Conservation (phyloP, 2,797 vertebrate species). For the Hydrocynus forskahlii region DNA sequence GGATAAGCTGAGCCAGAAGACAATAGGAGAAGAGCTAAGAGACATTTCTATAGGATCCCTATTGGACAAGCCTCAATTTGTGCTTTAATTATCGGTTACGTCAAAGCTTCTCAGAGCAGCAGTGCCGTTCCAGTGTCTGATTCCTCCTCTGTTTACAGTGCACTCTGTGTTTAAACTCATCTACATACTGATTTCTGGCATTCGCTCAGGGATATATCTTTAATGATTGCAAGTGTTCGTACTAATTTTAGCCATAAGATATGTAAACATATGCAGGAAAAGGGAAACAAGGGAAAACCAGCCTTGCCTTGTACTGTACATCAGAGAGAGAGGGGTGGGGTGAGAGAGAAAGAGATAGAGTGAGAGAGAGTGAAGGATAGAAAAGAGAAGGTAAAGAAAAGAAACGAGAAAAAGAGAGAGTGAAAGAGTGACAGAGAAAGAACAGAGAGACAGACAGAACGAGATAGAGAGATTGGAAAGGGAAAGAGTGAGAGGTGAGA, state of each 20-base stretch:
- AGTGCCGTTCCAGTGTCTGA: neutral
- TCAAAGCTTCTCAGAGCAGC: neutral
- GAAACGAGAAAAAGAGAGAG: neutral
- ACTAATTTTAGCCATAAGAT: constrained; percentile 37
- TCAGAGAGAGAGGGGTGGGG: neutral
- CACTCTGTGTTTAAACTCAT: neutral
- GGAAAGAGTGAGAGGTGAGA: neutral
- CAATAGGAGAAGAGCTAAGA: neutral
- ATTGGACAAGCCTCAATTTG: neutral
- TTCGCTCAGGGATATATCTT: constrained; percentile 11
- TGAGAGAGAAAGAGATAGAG: neutral
- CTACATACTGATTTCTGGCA: constrained; percentile 17
- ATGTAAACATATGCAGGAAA: constrained; percentile 48
- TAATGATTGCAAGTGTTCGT: neutral
- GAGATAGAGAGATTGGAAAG: neutral
- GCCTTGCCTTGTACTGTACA: constrained; percentile 39
- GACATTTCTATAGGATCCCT: too few relatives aligned
- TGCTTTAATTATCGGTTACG: neutral
- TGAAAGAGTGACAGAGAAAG: neutral
- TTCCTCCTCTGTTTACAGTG: constrained; percentile 2
- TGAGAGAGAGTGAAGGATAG: neutral
- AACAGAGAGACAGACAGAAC: neutral
- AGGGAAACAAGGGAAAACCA: constrained; percentile 15
- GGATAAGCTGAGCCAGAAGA: neutral
- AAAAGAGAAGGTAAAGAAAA: too few relatives aligned